Base-by-base conservation (phyloP, 2,888 invertebrate genomes). In the Cosmopolites sordidus region DNA sequence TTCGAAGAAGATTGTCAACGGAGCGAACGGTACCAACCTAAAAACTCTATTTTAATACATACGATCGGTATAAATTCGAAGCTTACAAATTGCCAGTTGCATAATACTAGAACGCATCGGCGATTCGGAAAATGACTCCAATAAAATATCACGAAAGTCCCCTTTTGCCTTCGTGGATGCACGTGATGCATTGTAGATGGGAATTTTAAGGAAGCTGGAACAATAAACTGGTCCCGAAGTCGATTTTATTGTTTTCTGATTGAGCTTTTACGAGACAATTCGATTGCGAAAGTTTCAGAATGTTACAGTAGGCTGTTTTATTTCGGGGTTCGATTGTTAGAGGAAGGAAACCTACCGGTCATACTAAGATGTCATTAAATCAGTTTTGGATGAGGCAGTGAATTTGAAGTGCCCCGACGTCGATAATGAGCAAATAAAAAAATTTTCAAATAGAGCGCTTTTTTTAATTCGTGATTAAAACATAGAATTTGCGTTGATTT, bases 211-310 rank as follows among this genome's bases (percentile, higher is more conserved):
- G 33, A 40, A 42, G 16, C 30, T 11, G 18, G 37, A 43, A 49
- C 42, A 42, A 49, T 43, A 37, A 38, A 38, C 42, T n/a, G 42
- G 30, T 17, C 15, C 43, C 48, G 48, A 42, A 43, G 42, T 30
- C 48, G 48, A 38, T 43, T 49, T 49, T 49, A 49, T 43, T 37
- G 48, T 49, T 49, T 49, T 49, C 43, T 49, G 48, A 49, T 49
- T 49, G 48, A 49, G 43, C 43, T 49, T 49, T 49, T 49, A 49
- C 33, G 42, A 43, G 43, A 43, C 11, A n/a, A 33, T 33, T 33
- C 33, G 11, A 33, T 33, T 12, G 33, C 4, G 8, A 22, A 22
- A 22, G 4, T 22, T 22, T 22, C 22, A 8, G 22, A 22, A 22
- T 8, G 22, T 22, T 22, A 5, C 22, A 3, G 8, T 22, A 8